Conservation (phyloP, 1,140 invertebrate species). For the Diorhabda elongata region DNA sequence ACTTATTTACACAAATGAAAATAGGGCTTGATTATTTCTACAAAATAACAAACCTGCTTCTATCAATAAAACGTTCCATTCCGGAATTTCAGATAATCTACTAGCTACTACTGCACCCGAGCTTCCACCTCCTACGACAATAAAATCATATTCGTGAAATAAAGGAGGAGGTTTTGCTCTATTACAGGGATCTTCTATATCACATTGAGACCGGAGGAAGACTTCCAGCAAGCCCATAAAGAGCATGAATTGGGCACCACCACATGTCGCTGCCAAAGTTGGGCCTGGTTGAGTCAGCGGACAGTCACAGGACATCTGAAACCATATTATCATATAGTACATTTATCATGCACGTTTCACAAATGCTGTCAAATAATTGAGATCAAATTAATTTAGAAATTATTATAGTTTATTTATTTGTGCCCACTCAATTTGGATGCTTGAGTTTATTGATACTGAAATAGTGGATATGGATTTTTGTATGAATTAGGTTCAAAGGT, state of each 20-base stretch:
- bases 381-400: too few relatives aligned
- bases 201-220: slow-evolving; percentile 73
- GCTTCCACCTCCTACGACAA: slow-evolving; percentile 84
- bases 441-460: too few relatives aligned
- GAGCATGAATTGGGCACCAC: slow-evolving; percentile 76
- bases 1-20: background rate
- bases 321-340: background rate
- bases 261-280: slow-evolving; percentile 74
- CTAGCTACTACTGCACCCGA: slow-evolving; percentile 79
- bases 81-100: slow-evolving; percentile 70
- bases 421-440: too few relatives aligned
- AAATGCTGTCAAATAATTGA: too few relatives aligned
- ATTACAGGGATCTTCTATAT: slow-evolving; percentile 78
- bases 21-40: background rate
- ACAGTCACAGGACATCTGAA: slow-evolving; percentile 52
- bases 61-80: slow-evolving; percentile 74
- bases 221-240: slow-evolving; percentile 83
- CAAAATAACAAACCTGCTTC: slow-evolving; percentile 59
- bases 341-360: background rate
- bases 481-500: too few relatives aligned
- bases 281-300: slow-evolving; percentile 71
- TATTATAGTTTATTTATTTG: too few relatives aligned
- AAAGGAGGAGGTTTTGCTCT: slow-evolving; percentile 53
- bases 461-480: too few relatives aligned
- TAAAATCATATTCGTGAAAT: slow-evolving; percentile 70